Percentiles rank a stretch among this genome's conserved stretches.
phyloP scores from a whole-genome alignment of 2,113 vertebrate genomes.

The Thryonomys swinderianus region DNA sequence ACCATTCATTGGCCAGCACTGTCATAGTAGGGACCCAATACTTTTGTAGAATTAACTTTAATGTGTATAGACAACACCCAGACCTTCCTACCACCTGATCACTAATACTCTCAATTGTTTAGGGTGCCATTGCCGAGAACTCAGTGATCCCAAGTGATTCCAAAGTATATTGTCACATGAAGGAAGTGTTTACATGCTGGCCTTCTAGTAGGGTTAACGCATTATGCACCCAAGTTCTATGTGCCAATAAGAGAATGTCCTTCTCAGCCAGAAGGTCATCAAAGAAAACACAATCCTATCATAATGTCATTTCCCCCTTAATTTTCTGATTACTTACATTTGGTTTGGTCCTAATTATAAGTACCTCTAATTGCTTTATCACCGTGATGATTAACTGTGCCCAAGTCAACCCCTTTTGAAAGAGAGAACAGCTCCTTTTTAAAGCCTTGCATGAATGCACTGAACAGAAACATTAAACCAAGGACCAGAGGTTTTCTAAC shows the following conservation, averaged over 20 bases:
- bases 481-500: neutral
- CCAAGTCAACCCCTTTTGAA: conserved; percentile 71
- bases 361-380: conserved; percentile 80
- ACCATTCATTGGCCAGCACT: neutral
- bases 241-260: conserved; percentile 41
- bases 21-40: neutral
- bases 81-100: neutral
- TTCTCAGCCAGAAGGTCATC: conserved; percentile 66
- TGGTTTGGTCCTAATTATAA: conserved; percentile 76
- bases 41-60: neutral
- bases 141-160: conserved; percentile 15
- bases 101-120: conserved; percentile 19
- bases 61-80: neutral
- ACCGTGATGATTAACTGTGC: conserved; percentile 76
- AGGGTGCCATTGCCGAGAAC: neutral
- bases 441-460: conserved; percentile 26
- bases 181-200: conserved; percentile 43
- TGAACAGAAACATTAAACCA: conserved; percentile 39
- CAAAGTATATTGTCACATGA: neutral
- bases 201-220: conserved; percentile 52
- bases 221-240: neutral
- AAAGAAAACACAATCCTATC: conserved; percentile 59
- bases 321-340: conserved; percentile 81
- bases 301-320: conserved; percentile 77
- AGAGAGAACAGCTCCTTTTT: conserved; percentile 49